These are phyloP conservation scores for Pseudochromis fuscus DNA, from an alignment of 2,797 vertebrate species.

Conservation along the genomic window DNA sequence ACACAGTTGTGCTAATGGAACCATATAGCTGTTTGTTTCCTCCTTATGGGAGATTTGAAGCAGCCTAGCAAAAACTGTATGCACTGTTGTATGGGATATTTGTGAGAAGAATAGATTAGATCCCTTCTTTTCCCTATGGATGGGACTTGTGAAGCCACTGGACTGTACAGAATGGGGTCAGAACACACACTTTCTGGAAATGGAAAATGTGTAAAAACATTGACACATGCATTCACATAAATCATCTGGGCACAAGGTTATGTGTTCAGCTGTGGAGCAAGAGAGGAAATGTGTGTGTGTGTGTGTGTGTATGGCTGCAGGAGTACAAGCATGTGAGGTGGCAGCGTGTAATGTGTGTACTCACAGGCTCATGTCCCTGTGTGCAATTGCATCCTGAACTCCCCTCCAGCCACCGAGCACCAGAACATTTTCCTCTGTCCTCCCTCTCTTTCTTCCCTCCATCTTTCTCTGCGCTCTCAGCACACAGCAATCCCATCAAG, in stretches of 20 bases:
- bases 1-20: conserved; percentile 35
- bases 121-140: conserved; percentile 45
- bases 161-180: conserved; percentile 62
- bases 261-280: conserved; percentile 72
- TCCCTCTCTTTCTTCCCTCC: conserved; percentile 23
- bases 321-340: conserved; percentile 42
- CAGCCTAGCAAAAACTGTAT: conserved; percentile 12
- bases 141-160: conserved; percentile 53
- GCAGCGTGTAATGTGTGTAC: conserved; percentile 48
- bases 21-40: conserved; percentile 30
- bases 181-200: conserved; percentile 49
- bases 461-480: conserved; percentile 38
- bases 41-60: conserved; percentile 34
- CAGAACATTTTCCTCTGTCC: conserved; percentile 41
- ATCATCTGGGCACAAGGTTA: conserved; percentile 70
- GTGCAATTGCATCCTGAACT: conserved; percentile 60
- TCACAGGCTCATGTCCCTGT: conserved; percentile 58
- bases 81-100: conserved; percentile 31
- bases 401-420: conserved; percentile 59
- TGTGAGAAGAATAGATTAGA: conserved; percentile 47
- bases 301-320: conserved; percentile 24
- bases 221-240: conserved; percentile 72
- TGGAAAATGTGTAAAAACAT: conserved; percentile 71
- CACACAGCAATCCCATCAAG: conserved; percentile 21
- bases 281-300: conserved; percentile 16